phyloP scores from a whole-genome alignment of 2,888 invertebrate species.

The Portevinia maculata region DNA sequence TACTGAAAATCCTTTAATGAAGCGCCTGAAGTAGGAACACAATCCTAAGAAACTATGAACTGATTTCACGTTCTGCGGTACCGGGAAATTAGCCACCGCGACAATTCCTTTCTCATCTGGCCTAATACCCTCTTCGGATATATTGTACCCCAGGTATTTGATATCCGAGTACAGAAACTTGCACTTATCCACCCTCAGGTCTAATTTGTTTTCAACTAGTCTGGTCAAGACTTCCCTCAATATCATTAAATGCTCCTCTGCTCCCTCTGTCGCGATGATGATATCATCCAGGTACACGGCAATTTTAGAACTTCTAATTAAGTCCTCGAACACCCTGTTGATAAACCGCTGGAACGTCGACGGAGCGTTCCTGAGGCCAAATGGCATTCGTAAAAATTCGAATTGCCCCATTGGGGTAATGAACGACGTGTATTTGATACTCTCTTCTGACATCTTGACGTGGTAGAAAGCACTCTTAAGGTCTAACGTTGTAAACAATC shows the following conservation, averaged over 20 bases:
- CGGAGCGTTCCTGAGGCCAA: slow-evolving; percentile 11
- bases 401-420: slow-evolving; percentile 8
- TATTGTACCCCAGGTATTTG: slow-evolving; percentile 13
- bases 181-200: slow-evolving; percentile 6
- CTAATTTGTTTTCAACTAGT: slow-evolving; percentile 12
- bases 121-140: slow-evolving; percentile 16
- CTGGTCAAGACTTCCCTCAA: slow-evolving; percentile 2
- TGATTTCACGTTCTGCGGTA: no score
- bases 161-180: slow-evolving; percentile 2
- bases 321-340: neutral
- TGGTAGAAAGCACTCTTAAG: slow-evolving; percentile 16
- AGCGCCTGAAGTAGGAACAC: no score
- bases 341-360: slow-evolving; percentile 7
- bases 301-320: neutral
- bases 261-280: neutral
- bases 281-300: slow-evolving; percentile 12
- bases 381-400: slow-evolving; percentile 18
- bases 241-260: slow-evolving; percentile 9
- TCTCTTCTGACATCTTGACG: slow-evolving; percentile 3
- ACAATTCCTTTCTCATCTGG: slow-evolving; percentile 4
- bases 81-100: slow-evolving; percentile 3
- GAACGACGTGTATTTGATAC: slow-evolving; percentile 10
- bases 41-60: no score
- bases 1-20: no score
- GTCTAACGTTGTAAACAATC: slow-evolving; percentile 3